Conservation (phyloP, 2,113 vertebrate species). For the Tichodroma muraria region DNA sequence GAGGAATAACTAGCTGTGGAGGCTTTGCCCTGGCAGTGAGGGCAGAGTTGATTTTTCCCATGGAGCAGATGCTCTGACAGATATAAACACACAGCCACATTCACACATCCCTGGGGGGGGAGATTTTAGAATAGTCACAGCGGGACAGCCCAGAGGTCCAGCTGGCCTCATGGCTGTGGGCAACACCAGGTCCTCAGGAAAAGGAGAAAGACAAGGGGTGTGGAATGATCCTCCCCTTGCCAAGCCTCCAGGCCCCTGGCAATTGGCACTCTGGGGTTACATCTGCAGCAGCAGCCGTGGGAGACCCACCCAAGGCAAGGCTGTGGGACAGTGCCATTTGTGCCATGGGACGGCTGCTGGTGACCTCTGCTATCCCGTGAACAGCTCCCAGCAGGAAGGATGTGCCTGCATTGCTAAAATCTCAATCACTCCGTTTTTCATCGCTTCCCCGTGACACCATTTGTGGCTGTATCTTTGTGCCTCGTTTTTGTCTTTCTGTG, state of each 20-base stretch:
- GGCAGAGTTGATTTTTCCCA: neutral
- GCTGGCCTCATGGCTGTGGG: neutral
- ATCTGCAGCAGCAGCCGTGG: neutral
- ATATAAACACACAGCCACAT: neutral
- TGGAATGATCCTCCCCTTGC: neutral
- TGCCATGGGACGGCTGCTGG: neutral
- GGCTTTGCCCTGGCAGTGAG: neutral
- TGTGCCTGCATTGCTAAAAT: neutral
- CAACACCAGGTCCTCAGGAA: neutral
- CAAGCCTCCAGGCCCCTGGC: neutral
- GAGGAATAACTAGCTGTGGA: neutral
- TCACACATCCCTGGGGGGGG: neutral
- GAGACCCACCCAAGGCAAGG: neutral
- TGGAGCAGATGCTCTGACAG: neutral
- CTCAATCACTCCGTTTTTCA: fast-evolving
- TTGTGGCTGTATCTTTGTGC: neutral
- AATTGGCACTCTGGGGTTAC: neutral
- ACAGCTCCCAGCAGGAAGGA: neutral
- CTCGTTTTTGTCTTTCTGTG: neutral
- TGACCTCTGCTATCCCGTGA: neutral
- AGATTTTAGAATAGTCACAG: neutral
- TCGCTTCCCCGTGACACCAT: fast-evolving
- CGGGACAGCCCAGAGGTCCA: neutral
- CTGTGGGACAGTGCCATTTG: fast-evolving
- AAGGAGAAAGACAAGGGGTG: neutral